These are phyloP conservation scores for Lynx canadensis DNA, from an alignment of 2,113 vertebrate genomes.

Conservation along the genomic window DNA sequence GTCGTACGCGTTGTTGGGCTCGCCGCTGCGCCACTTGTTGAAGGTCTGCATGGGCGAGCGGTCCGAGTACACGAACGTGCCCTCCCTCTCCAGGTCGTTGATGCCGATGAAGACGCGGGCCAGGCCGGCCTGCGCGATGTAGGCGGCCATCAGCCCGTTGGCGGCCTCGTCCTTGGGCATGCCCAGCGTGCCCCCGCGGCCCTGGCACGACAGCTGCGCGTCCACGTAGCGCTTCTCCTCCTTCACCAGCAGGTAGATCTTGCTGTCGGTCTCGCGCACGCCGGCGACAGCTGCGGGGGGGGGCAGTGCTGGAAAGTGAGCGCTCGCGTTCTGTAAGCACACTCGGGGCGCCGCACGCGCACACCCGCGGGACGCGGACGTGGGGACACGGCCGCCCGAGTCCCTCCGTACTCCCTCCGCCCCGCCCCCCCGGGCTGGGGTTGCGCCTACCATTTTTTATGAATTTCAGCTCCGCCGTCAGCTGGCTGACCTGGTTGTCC, in stretches of 20 bases:
- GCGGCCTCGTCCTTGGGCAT: conserved; percentile 96
- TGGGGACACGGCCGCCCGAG: not conserved
- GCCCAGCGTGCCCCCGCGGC: conserved; percentile 93
- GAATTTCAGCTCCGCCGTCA: conserved; percentile 95
- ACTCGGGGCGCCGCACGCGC: conserved; percentile 68
- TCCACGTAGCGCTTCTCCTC: conserved; percentile 95
- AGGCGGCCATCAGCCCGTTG: conserved; percentile 92
- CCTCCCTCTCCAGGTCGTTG: conserved; percentile 94
- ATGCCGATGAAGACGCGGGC: conserved; percentile 95
- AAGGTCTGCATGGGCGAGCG: conserved; percentile 96
- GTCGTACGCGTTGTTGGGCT: conserved; percentile 96
- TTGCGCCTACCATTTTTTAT: conserved; percentile 94
- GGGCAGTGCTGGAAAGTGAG: conserved; percentile 98
- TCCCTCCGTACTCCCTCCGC: not conserved
- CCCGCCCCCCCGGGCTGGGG: accelerated
- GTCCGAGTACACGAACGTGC: conserved; percentile 93
- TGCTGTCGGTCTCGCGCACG: conserved; percentile 96
- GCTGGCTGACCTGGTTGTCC: conserved; percentile 95
- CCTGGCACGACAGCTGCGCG: conserved; percentile 94
- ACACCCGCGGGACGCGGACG: not conserved
- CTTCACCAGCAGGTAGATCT: conserved; percentile 98
- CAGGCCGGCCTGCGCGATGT: conserved; percentile 93
- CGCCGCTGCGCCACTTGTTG: conserved; percentile 95
- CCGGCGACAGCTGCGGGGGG: conserved; percentile 98
- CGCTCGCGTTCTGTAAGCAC: conserved; percentile 92